Percentiles rank a stretch among this genome's conserved stretches.
Conservation (phyloP, 2,113 vertebrate species). For the Carettochelys insculpta region DNA sequence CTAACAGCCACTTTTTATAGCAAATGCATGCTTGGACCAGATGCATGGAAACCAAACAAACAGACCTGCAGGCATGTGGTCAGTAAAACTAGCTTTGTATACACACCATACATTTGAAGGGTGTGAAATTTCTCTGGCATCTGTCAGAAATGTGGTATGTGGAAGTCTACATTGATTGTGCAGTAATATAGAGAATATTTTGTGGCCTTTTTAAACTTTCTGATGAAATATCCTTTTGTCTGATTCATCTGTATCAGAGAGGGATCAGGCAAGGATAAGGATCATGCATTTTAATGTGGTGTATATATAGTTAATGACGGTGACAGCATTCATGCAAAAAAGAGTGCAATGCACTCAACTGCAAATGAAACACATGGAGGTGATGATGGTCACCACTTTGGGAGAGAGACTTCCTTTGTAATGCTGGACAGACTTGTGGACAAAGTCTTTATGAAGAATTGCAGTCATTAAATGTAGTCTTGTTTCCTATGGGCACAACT, state of each 20-base stretch:
- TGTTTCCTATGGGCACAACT: conserved; percentile 20
- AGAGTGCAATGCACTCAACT: conserved; percentile 36
- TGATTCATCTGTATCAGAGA: conserved; percentile 73
- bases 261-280: conserved; percentile 69
- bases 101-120: background rate
- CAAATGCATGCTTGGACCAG: conserved; percentile 57
- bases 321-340: conserved; percentile 8
- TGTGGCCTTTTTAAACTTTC: conserved; percentile 66
- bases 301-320: background rate
- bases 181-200: conserved; percentile 55
- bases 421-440: conserved; percentile 25
- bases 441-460: conserved; percentile 6
- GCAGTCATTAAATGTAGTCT: background rate
- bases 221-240: conserved; percentile 64
- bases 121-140: background rate
- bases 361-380: conserved; percentile 44
- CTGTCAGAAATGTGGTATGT: background rate
- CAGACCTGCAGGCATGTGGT: conserved; percentile 55
- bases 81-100: conserved; percentile 30
- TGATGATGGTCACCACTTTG: conserved; percentile 22
- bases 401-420: conserved; percentile 38
- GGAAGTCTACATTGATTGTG: conserved; percentile 61
- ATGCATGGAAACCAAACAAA: conserved; percentile 44
- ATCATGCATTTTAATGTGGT: conserved; percentile 69
- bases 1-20: conserved; percentile 74